Evolutionary conservation across 2,113 vertebrate genomes (phyloP).

Genomic region (Pteropus alecto): DNA sequence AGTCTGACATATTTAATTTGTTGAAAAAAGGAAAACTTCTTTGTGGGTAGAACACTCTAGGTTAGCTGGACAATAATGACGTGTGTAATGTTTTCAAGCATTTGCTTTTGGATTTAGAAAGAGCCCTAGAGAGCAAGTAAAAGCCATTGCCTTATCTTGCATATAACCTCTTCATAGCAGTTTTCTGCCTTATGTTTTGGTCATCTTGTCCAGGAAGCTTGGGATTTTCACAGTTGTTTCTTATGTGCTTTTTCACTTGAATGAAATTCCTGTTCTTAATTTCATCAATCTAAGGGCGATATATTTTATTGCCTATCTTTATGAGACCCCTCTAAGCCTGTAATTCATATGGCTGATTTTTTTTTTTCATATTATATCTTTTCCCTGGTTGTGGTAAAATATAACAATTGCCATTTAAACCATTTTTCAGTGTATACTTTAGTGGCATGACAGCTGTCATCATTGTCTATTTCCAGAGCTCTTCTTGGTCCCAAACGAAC

Average conservation of each 20-base stretch:
- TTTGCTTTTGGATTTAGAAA: neutral
- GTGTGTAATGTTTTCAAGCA: neutral
- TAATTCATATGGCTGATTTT: neutral
- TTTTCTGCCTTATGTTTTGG: neutral
- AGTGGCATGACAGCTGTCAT: neutral
- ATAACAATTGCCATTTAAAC: neutral
- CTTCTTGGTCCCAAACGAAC: neutral
- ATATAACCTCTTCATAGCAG: fast-evolving
- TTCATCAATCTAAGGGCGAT: neutral
- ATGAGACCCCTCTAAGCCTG: neutral
- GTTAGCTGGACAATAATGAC: neutral
- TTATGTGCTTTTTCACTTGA: conserved; percentile 9
- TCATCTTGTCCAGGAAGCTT: conserved; percentile 26
- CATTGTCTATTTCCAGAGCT: neutral
- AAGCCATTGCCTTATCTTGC: neutral
- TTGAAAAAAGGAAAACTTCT: conserved; percentile 35
- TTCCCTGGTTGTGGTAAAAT: neutral
- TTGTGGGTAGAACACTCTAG: neutral
- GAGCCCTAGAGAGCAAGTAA: neutral
- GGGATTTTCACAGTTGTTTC: neutral
- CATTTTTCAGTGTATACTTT: neutral
- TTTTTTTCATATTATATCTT: neutral
- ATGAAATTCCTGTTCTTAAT: neutral
- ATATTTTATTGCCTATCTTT: neutral
- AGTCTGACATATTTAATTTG: conserved; percentile 32